These are phyloP conservation scores for Oceanodroma leucorhoa DNA, from an alignment of 2,797 vertebrate genomes.

Conservation along the genomic window DNA sequence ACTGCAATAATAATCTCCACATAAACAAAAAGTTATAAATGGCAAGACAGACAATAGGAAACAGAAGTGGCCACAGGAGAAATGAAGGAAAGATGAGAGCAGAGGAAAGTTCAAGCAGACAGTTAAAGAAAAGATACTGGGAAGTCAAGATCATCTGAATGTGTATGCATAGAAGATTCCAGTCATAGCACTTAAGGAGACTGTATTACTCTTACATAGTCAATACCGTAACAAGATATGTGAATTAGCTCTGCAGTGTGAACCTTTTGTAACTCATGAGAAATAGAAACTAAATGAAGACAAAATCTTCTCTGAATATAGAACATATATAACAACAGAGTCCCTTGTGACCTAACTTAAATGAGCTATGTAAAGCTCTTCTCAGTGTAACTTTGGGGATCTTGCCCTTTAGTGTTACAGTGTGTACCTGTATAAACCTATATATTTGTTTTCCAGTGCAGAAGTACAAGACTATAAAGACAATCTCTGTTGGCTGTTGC, in stretches of 20 bases:
- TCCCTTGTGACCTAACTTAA: neutral
- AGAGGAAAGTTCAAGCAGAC: neutral
- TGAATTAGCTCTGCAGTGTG: neutral
- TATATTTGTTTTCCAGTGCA: neutral
- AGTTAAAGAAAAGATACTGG: neutral
- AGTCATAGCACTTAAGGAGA: neutral
- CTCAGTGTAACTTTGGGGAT: neutral
- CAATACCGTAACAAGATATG: neutral
- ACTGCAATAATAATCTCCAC: neutral
- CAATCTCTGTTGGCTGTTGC: neutral
- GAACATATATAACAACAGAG: neutral
- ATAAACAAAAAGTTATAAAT: conserved; percentile 22
- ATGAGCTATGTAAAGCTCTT: neutral
- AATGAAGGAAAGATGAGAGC: neutral
- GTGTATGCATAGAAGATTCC: neutral
- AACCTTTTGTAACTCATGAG: neutral
- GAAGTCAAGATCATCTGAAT: neutral
- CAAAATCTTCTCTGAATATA: neutral
- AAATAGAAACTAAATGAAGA: neutral
- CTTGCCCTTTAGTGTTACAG: neutral
- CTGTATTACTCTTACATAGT: neutral
- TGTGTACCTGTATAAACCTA: neutral
- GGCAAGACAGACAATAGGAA: neutral
- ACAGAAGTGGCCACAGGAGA: neutral
- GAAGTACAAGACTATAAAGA: neutral